Conservation (phyloP, 1,140 invertebrate genomes). For the Nasonia longicornis region DNA sequence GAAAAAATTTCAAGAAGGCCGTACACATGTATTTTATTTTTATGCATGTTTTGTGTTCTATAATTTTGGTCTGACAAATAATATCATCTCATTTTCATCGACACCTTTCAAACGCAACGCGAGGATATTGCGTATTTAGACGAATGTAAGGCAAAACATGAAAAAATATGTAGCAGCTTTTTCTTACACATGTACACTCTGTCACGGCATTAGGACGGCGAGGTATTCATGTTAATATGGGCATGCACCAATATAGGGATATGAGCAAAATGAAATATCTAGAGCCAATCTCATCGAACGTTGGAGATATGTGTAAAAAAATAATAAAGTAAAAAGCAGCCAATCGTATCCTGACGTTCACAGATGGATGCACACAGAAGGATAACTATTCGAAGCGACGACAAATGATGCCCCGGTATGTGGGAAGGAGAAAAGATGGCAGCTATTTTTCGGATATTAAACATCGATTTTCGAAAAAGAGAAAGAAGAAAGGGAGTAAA, state of each 20-base stretch:
- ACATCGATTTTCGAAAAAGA: not conserved
- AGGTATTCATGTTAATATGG: not conserved
- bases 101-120: not conserved
- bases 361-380: conserved; percentile 30
- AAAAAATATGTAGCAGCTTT: conserved; percentile 10
- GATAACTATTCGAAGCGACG: conserved; percentile 35
- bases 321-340: conserved; percentile 30
- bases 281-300: conserved; percentile 20
- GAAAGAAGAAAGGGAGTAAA: not conserved
- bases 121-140: not conserved
- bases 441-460: conserved; percentile 33
- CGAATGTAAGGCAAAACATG: not conserved
- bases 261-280: conserved; percentile 28
- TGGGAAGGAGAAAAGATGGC: not conserved
- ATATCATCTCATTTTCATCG: not conserved
- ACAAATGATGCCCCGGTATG: conserved; percentile 19
- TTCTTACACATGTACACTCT: not conserved
- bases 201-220: not conserved
- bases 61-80: not conserved
- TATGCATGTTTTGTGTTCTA: not conserved
- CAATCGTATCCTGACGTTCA: conserved; percentile 30
- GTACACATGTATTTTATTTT: not conserved
- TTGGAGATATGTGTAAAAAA: conserved; percentile 14
- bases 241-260: conserved; percentile 45
- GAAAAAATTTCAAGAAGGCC: not conserved